phyloP scores from a whole-genome alignment of 1,140 invertebrate species.

The Triops longicaudatus region DNA sequence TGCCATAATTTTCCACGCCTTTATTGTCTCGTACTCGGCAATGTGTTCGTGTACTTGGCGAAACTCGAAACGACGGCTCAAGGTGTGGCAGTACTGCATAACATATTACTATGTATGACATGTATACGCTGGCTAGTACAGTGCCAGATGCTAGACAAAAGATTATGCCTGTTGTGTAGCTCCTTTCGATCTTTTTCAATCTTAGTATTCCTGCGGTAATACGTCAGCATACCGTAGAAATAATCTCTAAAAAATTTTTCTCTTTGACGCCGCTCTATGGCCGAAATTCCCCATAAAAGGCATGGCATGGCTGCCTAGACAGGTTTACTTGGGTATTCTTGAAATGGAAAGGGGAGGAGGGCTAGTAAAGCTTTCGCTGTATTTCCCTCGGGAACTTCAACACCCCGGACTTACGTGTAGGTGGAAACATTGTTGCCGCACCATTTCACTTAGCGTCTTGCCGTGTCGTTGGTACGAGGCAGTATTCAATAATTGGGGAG shows the following conservation, averaged over 20 bases:
- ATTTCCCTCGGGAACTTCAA: constrained; percentile 14
- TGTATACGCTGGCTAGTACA: no score
- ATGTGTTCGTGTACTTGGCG: no score
- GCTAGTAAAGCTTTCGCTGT: constrained; percentile 1
- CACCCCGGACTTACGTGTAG: neutral
- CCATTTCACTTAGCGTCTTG: neutral
- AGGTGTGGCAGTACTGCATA: no score
- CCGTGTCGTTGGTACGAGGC: neutral
- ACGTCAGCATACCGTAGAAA: neutral
- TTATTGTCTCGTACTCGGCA: no score
- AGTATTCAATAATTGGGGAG: constrained; percentile 2
- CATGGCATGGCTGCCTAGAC: neutral
- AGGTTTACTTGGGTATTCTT: neutral
- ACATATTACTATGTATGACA: no score
- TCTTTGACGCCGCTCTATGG: neutral
- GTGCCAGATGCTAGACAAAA: neutral
- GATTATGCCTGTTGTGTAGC: neutral
- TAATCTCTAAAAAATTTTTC: neutral
- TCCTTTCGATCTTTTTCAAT: neutral
- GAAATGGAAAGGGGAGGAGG: constrained; percentile 3
- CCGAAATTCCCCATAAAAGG: neutral
- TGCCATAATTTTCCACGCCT: no score
- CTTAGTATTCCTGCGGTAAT: neutral
- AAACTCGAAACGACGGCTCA: no score
- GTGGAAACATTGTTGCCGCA: constrained; percentile 14